These are phyloP conservation scores for Platyura marginata DNA, from an alignment of 1,140 invertebrate genomes.

Conservation along the genomic window DNA sequence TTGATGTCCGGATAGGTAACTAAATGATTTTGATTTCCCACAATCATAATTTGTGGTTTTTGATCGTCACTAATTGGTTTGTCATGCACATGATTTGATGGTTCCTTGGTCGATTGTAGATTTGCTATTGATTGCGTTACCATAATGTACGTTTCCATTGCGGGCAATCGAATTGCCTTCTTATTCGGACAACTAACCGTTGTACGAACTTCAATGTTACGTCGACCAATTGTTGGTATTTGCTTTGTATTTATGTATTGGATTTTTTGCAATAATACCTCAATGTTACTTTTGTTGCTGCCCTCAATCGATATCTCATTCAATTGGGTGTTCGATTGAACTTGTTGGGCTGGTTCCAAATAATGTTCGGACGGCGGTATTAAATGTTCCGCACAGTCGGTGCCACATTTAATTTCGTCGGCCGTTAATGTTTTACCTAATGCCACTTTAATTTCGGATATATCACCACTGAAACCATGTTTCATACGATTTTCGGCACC, in stretches of 20 bases:
- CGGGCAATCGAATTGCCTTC: constrained; percentile 15
- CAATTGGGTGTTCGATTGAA: constrained; percentile 36
- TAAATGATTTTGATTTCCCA: constrained; percentile 16
- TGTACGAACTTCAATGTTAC: constrained; percentile 70
- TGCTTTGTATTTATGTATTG: constrained; percentile 79
- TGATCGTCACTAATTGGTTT: constrained; percentile 6
- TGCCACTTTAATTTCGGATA: constrained; percentile 18
- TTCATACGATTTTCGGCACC: constrained; percentile 33
- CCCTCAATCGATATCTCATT: constrained; percentile 84
- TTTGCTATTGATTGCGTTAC: constrained; percentile 12
- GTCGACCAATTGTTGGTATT: constrained; percentile 79
- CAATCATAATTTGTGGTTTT: constrained; percentile 4
- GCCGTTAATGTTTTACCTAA: constrained; percentile 9
- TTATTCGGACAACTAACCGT: constrained; percentile 39
- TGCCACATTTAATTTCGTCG: constrained; percentile 20
- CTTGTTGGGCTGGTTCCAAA: constrained; percentile 8
- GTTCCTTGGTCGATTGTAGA: background rate
- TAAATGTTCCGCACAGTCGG: constrained; percentile 20
- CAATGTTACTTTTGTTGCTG: constrained; percentile 74
- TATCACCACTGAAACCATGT: constrained; percentile 22
- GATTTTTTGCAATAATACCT: constrained; percentile 68
- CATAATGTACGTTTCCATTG: constrained; percentile 22
- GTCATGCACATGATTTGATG: constrained; percentile 1
- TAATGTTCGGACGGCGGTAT: constrained; percentile 10
- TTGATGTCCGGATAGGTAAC: constrained; percentile 24